These are phyloP conservation scores for Rissa tridactyla DNA, from an alignment of 2,113 vertebrate species.

Conservation along the genomic window DNA sequence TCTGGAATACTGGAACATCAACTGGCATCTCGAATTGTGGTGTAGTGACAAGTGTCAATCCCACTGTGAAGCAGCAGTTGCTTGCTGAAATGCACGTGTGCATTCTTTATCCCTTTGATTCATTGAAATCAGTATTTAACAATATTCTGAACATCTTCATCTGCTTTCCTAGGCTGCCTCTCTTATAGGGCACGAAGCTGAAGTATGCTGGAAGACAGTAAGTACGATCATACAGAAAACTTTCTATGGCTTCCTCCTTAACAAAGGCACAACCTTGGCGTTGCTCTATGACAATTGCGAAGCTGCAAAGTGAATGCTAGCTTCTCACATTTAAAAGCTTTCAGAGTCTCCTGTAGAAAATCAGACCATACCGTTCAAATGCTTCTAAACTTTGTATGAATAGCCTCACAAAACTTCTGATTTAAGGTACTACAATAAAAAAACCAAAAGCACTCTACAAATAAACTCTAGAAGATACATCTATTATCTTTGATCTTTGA, in stretches of 20 bases:
- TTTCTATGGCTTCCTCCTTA: neutral
- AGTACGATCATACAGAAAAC: neutral
- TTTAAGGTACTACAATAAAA: neutral
- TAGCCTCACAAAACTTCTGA: neutral
- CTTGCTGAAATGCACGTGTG: neutral
- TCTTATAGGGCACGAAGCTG: neutral
- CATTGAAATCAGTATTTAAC: neutral
- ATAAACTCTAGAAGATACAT: neutral
- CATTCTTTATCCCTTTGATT: neutral
- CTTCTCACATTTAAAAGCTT: neutral
- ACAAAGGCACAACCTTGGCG: neutral
- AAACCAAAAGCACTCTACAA: neutral
- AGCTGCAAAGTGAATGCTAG: neutral
- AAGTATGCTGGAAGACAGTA: neutral
- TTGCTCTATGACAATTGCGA: neutral
- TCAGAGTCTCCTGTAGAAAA: neutral
- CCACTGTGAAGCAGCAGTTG: neutral
- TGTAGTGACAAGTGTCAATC: neutral
- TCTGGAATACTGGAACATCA: neutral
- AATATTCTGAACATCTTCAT: neutral
- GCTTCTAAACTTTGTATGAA: neutral
- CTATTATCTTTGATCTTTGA: neutral
- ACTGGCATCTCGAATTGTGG: neutral
- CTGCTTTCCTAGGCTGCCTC: neutral
- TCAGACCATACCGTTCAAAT: neutral